These are phyloP conservation scores for Thalpophila matura DNA, from an alignment of 2,888 invertebrate genomes.

Conservation along the genomic window DNA sequence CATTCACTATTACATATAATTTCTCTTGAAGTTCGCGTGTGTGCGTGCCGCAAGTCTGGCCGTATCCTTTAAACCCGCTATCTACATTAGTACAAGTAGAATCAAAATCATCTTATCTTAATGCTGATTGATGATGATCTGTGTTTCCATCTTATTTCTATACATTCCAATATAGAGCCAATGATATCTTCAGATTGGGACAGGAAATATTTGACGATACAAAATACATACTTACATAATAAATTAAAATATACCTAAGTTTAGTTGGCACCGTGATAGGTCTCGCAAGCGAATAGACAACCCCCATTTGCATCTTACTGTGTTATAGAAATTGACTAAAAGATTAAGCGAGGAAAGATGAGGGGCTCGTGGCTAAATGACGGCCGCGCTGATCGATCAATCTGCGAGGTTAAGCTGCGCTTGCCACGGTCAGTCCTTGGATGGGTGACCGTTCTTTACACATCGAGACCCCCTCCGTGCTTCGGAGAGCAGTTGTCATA, in stretches of 20 bases:
- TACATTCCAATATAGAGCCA: conserved; percentile 37
- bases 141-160: conserved; percentile 44
- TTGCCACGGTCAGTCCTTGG: too few relatives aligned
- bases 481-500: too few relatives aligned
- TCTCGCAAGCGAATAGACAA: neutral
- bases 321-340: neutral
- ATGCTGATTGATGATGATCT: conserved; percentile 56
- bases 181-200: conserved; percentile 40
- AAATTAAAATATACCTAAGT: too few relatives aligned
- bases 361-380: too few relatives aligned
- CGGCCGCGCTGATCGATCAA: too few relatives aligned
- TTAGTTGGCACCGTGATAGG: neutral
- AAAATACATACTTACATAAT: neutral
- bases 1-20: conserved; percentile 42
- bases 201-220: conserved; percentile 33
- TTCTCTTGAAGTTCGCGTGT: conserved; percentile 33
- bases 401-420: too few relatives aligned
- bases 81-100: conserved; percentile 52
- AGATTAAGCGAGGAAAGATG: too few relatives aligned
- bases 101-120: conserved; percentile 49
- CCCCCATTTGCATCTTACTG: neutral
- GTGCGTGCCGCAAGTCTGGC: conserved; percentile 8
- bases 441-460: too few relatives aligned
- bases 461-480: too few relatives aligned
- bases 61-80: conserved; percentile 50